A percentile compares a stretch with the other conserved stretches of the same genome.
These are phyloP conservation scores for Platygyra sinensis DNA, from an alignment of 64 coral and sea anemone genomes.

Conservation along the genomic window DNA sequence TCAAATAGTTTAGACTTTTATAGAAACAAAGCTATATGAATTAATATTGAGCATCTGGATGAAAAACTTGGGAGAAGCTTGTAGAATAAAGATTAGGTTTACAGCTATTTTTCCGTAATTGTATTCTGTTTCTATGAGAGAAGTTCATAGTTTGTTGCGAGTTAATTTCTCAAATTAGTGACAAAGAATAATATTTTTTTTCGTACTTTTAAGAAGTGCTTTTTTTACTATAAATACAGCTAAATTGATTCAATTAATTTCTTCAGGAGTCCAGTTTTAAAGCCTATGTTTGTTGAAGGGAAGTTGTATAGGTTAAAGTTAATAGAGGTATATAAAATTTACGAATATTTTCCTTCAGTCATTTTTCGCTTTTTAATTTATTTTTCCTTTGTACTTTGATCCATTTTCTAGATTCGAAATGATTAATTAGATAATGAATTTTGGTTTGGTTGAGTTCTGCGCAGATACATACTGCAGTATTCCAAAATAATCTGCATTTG, in stretches of 20 bases:
- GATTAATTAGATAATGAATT: no score
- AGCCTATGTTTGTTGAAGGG: no score
- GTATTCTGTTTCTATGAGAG: not conserved
- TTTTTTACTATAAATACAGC: not conserved
- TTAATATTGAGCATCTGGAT: not conserved
- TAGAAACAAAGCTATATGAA: not conserved
- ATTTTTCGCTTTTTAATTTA: no score
- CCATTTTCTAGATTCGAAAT: no score
- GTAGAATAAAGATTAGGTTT: not conserved
- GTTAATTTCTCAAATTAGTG: not conserved
- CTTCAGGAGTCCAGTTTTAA: not conserved
- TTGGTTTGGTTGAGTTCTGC: no score
- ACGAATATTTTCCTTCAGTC: no score
- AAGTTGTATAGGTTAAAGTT: no score
- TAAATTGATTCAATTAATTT: not conserved
- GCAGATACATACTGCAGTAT: no score
- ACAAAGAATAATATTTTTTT: not conserved
- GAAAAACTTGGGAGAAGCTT: not conserved
- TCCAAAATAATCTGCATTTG: no score
- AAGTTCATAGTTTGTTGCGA: not conserved
- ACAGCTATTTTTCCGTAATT: not conserved
- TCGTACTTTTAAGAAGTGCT: not conserved
- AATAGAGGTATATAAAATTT: no score
- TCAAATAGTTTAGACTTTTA: not conserved
- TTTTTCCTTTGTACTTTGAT: no score